phyloP scores from a whole-genome alignment of 2,888 invertebrate genomes.

The Rutpela maculata region DNA sequence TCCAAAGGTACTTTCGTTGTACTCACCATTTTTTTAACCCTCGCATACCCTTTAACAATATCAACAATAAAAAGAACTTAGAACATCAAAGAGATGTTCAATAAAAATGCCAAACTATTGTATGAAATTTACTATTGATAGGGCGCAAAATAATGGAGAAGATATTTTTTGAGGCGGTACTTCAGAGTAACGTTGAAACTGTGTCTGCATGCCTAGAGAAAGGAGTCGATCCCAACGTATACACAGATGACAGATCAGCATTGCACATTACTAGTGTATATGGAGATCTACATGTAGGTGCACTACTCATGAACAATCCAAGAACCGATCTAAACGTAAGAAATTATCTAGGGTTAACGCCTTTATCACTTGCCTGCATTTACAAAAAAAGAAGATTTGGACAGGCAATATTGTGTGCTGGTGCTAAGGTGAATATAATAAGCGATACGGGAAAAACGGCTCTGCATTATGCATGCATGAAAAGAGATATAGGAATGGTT shows the following conservation, averaged over 20 bases:
- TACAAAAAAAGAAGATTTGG: slow-evolving; percentile 41
- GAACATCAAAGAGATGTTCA: too few species aligned
- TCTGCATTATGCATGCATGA: slow-evolving; percentile 56
- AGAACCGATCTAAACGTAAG: slow-evolving; percentile 39
- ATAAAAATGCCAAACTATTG: background rate
- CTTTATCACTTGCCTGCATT: slow-evolving; percentile 52
- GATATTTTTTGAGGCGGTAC: slow-evolving; percentile 45
- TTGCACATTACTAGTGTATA: slow-evolving; percentile 57
- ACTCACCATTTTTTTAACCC: too few species aligned
- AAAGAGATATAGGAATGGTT: slow-evolving; percentile 47
- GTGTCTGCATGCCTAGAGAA: slow-evolving; percentile 45
- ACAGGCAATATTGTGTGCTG: slow-evolving; percentile 51
- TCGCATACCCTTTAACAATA: too few species aligned
- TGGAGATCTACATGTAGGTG: slow-evolving; percentile 48
- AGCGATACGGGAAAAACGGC: slow-evolving; percentile 55
- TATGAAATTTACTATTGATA: background rate
- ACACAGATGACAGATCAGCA: slow-evolving; percentile 46
- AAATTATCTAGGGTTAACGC: slow-evolving; percentile 40
- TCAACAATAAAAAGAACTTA: too few species aligned
- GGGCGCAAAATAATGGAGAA: slow-evolving; percentile 23
- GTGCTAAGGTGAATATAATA: slow-evolving; percentile 56
- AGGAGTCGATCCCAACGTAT: slow-evolving; percentile 52
- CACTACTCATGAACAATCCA: slow-evolving; percentile 24
- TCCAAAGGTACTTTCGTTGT: too few species aligned
- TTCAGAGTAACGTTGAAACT: slow-evolving; percentile 40